These are phyloP conservation scores for Streblospio benedicti DNA, from an alignment of 1,140 invertebrate species.

Conservation along the genomic window DNA sequence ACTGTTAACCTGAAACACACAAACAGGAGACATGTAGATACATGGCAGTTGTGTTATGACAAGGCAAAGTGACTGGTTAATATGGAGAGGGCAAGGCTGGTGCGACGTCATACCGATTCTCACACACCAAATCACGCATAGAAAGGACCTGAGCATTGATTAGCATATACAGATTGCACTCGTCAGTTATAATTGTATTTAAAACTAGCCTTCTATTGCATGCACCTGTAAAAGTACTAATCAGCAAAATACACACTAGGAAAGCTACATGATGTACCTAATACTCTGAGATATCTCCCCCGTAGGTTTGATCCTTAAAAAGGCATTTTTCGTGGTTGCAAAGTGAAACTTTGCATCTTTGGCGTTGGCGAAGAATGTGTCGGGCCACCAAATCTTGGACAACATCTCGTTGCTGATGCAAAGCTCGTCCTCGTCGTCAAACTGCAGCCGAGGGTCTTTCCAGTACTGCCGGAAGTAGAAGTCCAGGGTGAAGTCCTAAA, in stretches of 20 bases:
- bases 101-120: too few relatives aligned
- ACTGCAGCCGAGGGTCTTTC: slow-evolving; percentile 87
- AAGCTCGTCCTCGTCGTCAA: slow-evolving; percentile 54
- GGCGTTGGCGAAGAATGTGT: slow-evolving; percentile 78
- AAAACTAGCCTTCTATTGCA: too few relatives aligned
- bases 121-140: too few relatives aligned
- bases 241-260: too few relatives aligned
- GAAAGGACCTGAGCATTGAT: too few relatives aligned
- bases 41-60: not conserved
- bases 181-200: too few relatives aligned
- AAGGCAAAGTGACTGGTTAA: not conserved
- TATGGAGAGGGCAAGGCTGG: too few relatives aligned
- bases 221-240: too few relatives aligned
- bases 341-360: slow-evolving; percentile 97
- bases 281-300: slow-evolving; percentile 48
- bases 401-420: slow-evolving; percentile 79
- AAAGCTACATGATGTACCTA: slow-evolving; percentile 15
- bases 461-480: slow-evolving; percentile 98
- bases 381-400: slow-evolving; percentile 95
- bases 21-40: not conserved
- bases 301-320: slow-evolving; percentile 49
- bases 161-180: too few relatives aligned
- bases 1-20: slow-evolving; percentile 38
- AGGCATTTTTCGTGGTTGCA: slow-evolving; percentile 73
- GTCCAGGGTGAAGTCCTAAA: slow-evolving; percentile 93